Conservation (phyloP, 2,888 invertebrate species). For the Agrypnus murinus region DNA sequence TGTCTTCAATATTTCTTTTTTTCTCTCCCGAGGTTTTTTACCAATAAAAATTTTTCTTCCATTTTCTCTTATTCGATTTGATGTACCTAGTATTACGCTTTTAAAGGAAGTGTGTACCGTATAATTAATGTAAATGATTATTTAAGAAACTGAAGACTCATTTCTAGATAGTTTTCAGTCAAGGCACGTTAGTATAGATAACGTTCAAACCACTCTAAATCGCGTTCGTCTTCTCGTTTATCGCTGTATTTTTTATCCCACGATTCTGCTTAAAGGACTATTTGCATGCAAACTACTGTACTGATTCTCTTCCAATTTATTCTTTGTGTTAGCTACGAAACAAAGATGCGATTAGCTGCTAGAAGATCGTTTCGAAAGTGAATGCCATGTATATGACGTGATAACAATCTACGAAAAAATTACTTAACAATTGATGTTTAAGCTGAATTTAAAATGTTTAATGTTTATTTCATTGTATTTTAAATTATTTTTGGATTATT, state of each 20-base stretch:
- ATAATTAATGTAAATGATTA: constrained; percentile 16
- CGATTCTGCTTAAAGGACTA: constrained; percentile 18
- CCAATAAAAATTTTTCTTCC: no score
- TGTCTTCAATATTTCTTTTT: no score
- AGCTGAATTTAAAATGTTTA: neutral
- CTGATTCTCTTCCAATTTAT: constrained; percentile 23
- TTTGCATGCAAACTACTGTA: constrained; percentile 26
- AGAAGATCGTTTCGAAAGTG: no score
- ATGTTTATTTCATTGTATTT: neutral
- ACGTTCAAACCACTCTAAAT: constrained; percentile 30
- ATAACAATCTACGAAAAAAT: neutral
- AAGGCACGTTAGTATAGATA: constrained; percentile 29
- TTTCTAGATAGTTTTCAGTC: constrained; percentile 24
- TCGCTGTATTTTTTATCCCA: constrained; percentile 26
- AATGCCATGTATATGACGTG: neutral
- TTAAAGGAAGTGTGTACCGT: no score
- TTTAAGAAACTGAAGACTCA: constrained; percentile 7
- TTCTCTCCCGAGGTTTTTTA: no score
- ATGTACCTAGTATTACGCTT: no score
- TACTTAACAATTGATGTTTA: neutral
- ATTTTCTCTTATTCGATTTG: no score
- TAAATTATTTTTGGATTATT: no score
- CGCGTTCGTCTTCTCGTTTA: constrained; percentile 25
- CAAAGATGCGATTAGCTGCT: neutral
- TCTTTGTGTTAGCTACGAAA: constrained; percentile 10